Base-by-base conservation (phyloP, 2,797 vertebrate genomes). In the Limosa lapponica region DNA sequence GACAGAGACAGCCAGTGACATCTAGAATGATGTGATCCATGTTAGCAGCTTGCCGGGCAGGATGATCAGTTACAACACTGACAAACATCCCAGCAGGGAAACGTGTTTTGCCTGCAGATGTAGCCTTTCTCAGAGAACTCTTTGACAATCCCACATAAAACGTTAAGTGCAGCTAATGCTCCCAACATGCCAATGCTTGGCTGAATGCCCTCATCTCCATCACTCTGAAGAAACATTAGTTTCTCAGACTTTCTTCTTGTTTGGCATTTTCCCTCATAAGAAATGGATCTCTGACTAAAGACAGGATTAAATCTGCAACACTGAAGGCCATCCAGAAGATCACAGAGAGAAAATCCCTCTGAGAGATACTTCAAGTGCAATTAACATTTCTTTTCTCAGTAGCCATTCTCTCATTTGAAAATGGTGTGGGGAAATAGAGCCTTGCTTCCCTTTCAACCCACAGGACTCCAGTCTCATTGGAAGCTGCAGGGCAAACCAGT, bases 1-100 rank as follows among this genome's bases (percentile, higher is more conserved):
- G 85, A 43, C 34, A 87, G 82, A 86, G 30, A 41, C 8, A 22
- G 73, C 8, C 66, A 72, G 52, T 19, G 43, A 79, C 64, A 73
- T 55, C 51, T 37, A 70, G 20, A 93, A 48, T 5, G 11, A 79
- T 22, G 58, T 24, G 51, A 94, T 51, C 48, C 57, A 44, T 4
- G 25, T 30, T 30, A 79, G 58, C 58, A 88, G 88, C 83, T 90
- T 7, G 1, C 44, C 0, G 0, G 32, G 70, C 0, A 0, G 46
- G 43, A 66, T 34, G 70, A 91, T 79, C 36, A 28, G 28, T 69
- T 87, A 4, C 13, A 71, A 52, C 41, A 52, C 10, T 51, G 58
- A 88, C 24, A 41, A 3, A 57, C 17, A 46, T 20, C 34, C 37
- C 73, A 58, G 46, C 16, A 83, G 58, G 37, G 61, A 86, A 87